Evolutionary conservation across 1,140 invertebrate genomes (phyloP), one percentile per base, ranked within the genome.

Genomic region (Parapsyche elsis): DNA sequence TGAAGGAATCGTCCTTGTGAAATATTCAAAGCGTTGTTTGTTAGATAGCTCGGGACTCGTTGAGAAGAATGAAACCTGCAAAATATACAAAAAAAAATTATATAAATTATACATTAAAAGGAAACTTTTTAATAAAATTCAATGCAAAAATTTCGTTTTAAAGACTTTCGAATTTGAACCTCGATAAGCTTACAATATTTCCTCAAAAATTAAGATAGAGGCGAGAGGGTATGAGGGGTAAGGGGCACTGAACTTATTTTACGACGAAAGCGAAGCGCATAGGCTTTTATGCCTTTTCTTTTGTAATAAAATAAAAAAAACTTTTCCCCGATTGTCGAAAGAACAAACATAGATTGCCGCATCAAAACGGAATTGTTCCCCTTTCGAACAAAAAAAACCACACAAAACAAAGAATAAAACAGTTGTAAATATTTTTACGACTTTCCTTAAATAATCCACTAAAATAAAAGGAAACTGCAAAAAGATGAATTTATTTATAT

Each of bases 21-120:
- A 98, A 86, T 96, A 99, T 85, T 98, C 97, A 87, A 98, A 99
- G 7, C 97, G 91, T 84, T 98, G 95, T 85, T 98, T 97, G 89
- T 97, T 98, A 80, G 95, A 97, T 78, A 99, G 90, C 86, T 98
- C 97, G 0, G 97, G 95, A 83, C 96, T 97, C 0, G 97, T 98
- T 0, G 97, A 98, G 87, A 98, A 98, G 89, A 96, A 98, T 0
- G 97, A 98, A 0, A 98, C 95, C 97, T 98, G 90, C 7, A 90
- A 90, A 61, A 76, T 82, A 10, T 71, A 53, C 10, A 78, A 73
- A 76, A 46, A 79, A 44, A 75, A 7, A 57, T 73, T 44, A 76
- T 64, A 57, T n/a, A 70, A 53, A 16, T 16, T 12, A 7, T 38
- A 7, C 30, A 7, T 38, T 38, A 7, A 1, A 7, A 38, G 1